Conservation (phyloP, 2,888 invertebrate species). For the Epirrita christyi region DNA sequence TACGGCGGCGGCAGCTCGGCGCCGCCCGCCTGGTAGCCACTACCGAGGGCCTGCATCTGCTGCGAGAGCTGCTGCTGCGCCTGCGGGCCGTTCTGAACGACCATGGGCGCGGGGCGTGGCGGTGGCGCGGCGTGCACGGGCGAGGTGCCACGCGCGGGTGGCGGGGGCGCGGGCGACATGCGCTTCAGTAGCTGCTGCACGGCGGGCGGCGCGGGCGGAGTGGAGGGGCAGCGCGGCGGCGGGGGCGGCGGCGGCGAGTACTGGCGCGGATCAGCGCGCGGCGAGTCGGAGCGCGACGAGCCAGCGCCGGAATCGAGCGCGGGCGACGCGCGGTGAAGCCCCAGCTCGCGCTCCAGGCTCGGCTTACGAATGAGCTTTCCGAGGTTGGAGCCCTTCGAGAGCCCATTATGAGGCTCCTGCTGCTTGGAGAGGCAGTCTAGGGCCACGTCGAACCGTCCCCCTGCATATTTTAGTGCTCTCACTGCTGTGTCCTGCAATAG, state of each 20-base stretch:
- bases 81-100: slow-evolving; percentile 92
- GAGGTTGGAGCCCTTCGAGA: slow-evolving; percentile 73
- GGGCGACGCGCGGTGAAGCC: slow-evolving; percentile 91
- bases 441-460: slow-evolving; percentile 89
- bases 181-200: slow-evolving; percentile 84
- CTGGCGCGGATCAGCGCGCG: slow-evolving; percentile 87
- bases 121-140: slow-evolving; percentile 85
- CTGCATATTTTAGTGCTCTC: slow-evolving; percentile 88
- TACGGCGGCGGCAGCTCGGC: slow-evolving; percentile 89
- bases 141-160: slow-evolving; percentile 89
- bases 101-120: slow-evolving; percentile 88
- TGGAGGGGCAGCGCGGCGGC: slow-evolving; percentile 89
- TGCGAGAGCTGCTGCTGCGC: slow-evolving; percentile 94
- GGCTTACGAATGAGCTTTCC: slow-evolving; percentile 93
- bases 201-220: slow-evolving; percentile 87
- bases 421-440: slow-evolving; percentile 88
- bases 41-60: slow-evolving; percentile 93
- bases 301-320: slow-evolving; percentile 95
- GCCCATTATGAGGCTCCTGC: slow-evolving; percentile 83
- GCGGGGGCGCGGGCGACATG: slow-evolving; percentile 87
- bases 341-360: slow-evolving; percentile 93
- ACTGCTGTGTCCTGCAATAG: slow-evolving; percentile 87
- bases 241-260: slow-evolving; percentile 91
- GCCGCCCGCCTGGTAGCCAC: slow-evolving; percentile 89
- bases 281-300: slow-evolving; percentile 94